These are phyloP conservation scores for Leptinotarsa rubiginosa DNA, from an alignment of 2,888 invertebrate genomes.

Conservation along the genomic window DNA sequence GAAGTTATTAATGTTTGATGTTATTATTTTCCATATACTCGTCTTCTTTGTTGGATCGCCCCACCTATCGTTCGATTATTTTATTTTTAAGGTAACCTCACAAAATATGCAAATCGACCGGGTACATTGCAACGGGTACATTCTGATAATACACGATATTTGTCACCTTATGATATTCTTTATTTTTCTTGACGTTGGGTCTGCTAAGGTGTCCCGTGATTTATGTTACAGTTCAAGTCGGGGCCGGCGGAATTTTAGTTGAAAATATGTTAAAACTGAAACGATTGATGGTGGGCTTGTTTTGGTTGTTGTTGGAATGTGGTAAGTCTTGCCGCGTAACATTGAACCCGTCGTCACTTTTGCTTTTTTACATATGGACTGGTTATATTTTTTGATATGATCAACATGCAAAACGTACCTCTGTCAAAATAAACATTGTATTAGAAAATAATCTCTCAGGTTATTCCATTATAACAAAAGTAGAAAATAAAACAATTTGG, in stretches of 20 bases:
- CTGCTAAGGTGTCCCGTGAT: slow-evolving; percentile 24
- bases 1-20: slow-evolving; percentile 60
- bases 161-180: slow-evolving; percentile 28
- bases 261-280: slow-evolving; percentile 34
- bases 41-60: slow-evolving; percentile 40
- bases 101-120: slow-evolving; percentile 32
- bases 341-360: slow-evolving; percentile 12
- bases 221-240: slow-evolving; percentile 14
- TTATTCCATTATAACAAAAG: too few relatives aligned
- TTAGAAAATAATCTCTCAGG: too few relatives aligned
- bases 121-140: slow-evolving; percentile 28
- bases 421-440: too few relatives aligned
- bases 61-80: slow-evolving; percentile 39
- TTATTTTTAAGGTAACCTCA: slow-evolving; percentile 35
- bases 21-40: slow-evolving; percentile 52
- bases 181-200: slow-evolving; percentile 21
- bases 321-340: slow-evolving; percentile 26
- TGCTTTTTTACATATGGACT: slow-evolving; percentile 7
- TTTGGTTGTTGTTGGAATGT: slow-evolving; percentile 31
- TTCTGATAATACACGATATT: slow-evolving; percentile 26
- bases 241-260: slow-evolving; percentile 21
- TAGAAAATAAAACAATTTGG: too few relatives aligned
- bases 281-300: slow-evolving; percentile 28
- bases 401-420: too few relatives aligned
- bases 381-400: too few relatives aligned